Percentiles rank a stretch among this genome's conserved stretches.
These are phyloP conservation scores for Elaphurus davidianus DNA, from an alignment of 2,113 vertebrate species.

Conservation along the genomic window DNA sequence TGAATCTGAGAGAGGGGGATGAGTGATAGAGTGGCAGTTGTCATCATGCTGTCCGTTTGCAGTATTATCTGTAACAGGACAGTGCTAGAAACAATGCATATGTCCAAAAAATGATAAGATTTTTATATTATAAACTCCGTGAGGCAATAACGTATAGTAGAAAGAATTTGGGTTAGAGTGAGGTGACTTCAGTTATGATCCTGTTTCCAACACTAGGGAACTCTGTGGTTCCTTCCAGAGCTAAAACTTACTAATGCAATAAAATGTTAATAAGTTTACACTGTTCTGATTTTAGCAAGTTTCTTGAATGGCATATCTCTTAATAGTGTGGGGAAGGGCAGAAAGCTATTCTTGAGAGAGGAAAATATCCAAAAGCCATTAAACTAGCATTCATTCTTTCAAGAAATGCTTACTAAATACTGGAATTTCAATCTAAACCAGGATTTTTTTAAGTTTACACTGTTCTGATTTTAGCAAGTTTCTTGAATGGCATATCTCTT, in stretches of 20 bases:
- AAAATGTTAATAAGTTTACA: neutral
- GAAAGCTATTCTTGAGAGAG: neutral
- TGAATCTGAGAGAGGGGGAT: neutral
- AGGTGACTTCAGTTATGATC: neutral
- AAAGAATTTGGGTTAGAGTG: neutral
- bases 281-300: neutral
- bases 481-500: neutral
- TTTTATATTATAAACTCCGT: neutral
- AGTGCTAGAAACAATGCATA: neutral
- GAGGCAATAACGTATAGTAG: neutral
- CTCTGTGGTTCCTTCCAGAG: neutral
- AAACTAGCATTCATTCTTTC: neutral
- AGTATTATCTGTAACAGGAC: neutral
- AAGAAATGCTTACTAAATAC: neutral
- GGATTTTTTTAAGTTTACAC: neutral
- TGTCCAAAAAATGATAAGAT: neutral
- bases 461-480: conserved; percentile 18
- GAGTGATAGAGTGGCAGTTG: neutral
- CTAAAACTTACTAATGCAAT: neutral
- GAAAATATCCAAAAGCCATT: neutral
- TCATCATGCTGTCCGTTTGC: neutral
- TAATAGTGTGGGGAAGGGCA: neutral
- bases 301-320: neutral
- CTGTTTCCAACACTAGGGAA: neutral
- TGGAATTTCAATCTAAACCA: neutral